Percentiles rank a stretch among this genome's conserved stretches.
Conservation (phyloP, 2,113 vertebrate genomes). For the Leptocoma aspasia region DNA sequence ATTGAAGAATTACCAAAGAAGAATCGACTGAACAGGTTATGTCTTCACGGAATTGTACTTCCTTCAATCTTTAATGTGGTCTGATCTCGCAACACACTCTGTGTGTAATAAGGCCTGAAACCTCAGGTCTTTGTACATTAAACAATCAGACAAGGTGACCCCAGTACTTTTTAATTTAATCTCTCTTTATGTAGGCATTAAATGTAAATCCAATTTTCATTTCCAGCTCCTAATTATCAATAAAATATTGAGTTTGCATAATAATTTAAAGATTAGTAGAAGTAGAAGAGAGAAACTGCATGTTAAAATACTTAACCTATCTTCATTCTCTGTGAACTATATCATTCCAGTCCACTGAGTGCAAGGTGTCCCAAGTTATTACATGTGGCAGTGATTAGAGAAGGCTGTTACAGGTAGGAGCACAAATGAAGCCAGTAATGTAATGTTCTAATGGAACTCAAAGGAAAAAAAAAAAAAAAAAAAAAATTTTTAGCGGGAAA, state of each 20-base stretch:
- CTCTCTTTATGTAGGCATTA: neutral
- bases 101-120: neutral
- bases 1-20: neutral
- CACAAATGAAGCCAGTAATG: neutral
- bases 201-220: slow-evolving; percentile 19
- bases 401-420: neutral
- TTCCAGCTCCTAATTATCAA: neutral
- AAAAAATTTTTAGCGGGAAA: neutral
- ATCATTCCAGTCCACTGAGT: neutral
- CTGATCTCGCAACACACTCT: neutral
- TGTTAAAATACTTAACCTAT: neutral
- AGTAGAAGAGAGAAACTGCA: neutral
- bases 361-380: neutral
- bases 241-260: neutral
- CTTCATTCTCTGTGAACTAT: neutral
- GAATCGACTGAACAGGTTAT: neutral
- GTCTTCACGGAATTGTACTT: neutral
- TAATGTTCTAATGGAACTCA: neutral
- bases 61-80: neutral
- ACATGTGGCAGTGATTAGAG: neutral
- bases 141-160: neutral
- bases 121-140: neutral
- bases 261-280: slow-evolving; percentile 18
- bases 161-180: neutral
- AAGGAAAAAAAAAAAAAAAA: neutral